phyloP scores from a whole-genome alignment of 2,888 invertebrate genomes.

The Nasonovia ribisnigri region DNA sequence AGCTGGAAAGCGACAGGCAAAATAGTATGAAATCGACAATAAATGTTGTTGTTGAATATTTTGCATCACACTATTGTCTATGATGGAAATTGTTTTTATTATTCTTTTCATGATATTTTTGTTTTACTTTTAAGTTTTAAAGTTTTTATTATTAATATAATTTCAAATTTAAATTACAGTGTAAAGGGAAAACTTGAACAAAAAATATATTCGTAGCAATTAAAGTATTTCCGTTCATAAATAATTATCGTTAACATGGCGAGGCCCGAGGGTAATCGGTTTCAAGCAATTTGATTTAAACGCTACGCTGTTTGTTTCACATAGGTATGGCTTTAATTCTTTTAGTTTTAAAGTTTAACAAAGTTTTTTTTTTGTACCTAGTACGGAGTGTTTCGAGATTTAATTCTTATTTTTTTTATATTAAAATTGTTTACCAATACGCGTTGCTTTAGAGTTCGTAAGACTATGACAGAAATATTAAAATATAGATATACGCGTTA shows the following conservation, averaged over 20 bases:
- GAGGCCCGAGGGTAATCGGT: background rate
- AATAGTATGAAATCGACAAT: background rate
- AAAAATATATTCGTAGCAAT: conserved; percentile 16
- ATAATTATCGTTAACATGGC: conserved; percentile 19
- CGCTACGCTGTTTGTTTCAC: background rate
- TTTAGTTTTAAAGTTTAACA: conserved; percentile 31
- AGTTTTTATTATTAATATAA: background rate
- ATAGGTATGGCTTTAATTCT: conserved; percentile 20
- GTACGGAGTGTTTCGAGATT: conserved; percentile 18
- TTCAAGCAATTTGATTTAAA: conserved; percentile 9
- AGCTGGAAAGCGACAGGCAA: background rate
- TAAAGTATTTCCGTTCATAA: conserved; percentile 8
- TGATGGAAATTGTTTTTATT: background rate
- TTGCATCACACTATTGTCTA: background rate
- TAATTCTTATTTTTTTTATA: background rate
- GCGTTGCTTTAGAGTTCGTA: background rate
- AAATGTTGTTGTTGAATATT: background rate
- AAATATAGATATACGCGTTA: background rate
- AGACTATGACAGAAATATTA: background rate
- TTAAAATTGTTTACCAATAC: background rate
- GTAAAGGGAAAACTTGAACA: background rate
- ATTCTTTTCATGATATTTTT: background rate
- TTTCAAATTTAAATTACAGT: background rate
- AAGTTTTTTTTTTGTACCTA: conserved; percentile 43
- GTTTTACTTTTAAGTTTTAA: background rate